Evolutionary conservation across 2,113 vertebrate genomes (phyloP).

Genomic region (Morphnarchus princeps): DNA sequence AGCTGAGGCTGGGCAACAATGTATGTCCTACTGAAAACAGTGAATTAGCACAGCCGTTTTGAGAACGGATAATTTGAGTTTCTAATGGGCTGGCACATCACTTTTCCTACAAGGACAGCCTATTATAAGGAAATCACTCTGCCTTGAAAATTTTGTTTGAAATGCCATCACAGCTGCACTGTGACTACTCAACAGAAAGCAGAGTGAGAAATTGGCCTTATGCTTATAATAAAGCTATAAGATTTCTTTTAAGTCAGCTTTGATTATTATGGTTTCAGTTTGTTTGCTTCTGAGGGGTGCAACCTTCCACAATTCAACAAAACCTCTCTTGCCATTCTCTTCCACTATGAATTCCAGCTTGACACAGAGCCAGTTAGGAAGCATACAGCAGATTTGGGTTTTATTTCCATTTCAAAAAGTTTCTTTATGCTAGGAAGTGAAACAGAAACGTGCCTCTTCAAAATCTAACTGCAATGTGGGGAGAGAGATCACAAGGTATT

Average conservation of each 20-base stretch:
- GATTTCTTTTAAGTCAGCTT: neutral
- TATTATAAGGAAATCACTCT: neutral
- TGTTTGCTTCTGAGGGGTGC: neutral
- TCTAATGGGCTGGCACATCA: neutral
- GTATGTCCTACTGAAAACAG: neutral
- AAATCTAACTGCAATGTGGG: neutral
- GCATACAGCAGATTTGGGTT: neutral
- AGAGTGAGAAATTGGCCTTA: neutral
- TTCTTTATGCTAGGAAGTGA: neutral
- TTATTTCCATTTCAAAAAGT: neutral
- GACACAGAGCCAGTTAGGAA: neutral
- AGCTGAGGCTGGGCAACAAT: rapidly evolving
- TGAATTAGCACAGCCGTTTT: rapidly evolving
- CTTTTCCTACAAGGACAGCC: neutral
- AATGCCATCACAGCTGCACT: neutral
- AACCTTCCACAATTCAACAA: neutral
- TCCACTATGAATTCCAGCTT: neutral
- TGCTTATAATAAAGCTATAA: neutral
- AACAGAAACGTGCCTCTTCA: neutral
- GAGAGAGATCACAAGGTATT: neutral
- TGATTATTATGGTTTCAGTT: neutral
- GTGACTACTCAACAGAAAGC: neutral
- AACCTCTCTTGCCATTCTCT: neutral
- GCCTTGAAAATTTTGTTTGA: neutral
- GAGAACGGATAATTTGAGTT: rapidly evolving